Conservation (phyloP, 1,140 invertebrate genomes). For the Drosophila pachea region DNA sequence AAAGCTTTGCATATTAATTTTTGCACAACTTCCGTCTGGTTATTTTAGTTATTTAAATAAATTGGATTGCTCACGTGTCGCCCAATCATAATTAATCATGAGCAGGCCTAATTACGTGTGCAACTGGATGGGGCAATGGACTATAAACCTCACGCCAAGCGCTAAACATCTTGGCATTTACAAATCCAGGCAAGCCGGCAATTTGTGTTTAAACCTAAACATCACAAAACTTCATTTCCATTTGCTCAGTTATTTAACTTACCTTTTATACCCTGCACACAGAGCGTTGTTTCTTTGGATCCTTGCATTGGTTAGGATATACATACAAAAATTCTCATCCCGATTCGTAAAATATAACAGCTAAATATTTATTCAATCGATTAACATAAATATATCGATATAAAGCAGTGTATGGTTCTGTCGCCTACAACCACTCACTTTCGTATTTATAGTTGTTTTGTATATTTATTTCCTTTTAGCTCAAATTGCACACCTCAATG, state of each 20-base stretch:
- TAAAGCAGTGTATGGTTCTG: background rate
- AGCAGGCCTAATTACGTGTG: constrained; percentile 22
- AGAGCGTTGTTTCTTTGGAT: background rate
- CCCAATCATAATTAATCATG: constrained; percentile 33
- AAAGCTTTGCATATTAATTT: background rate
- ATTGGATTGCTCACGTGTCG: constrained; percentile 4
- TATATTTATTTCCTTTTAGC: constrained; percentile 1
- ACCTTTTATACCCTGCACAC: background rate
- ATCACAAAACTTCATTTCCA: constrained; percentile 1
- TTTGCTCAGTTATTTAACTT: constrained; percentile 1
- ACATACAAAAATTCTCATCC: background rate
- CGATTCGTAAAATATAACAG: too few relatives aligned
- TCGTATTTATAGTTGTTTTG: background rate
- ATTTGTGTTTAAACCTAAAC: constrained; percentile 9
- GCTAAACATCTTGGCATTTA: constrained; percentile 7
- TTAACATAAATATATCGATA: too few relatives aligned
- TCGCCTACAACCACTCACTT: background rate
- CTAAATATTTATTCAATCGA: too few relatives aligned
- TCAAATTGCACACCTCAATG: constrained; percentile 28
- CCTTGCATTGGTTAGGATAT: background rate
- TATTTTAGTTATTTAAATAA: background rate
- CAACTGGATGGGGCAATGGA: constrained; percentile 2
- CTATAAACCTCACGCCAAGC: background rate
- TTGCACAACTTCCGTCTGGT: background rate
- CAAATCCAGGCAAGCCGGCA: constrained; percentile 4